Base-by-base conservation (phyloP, 2,888 invertebrate genomes). In the Buathra laborator region DNA sequence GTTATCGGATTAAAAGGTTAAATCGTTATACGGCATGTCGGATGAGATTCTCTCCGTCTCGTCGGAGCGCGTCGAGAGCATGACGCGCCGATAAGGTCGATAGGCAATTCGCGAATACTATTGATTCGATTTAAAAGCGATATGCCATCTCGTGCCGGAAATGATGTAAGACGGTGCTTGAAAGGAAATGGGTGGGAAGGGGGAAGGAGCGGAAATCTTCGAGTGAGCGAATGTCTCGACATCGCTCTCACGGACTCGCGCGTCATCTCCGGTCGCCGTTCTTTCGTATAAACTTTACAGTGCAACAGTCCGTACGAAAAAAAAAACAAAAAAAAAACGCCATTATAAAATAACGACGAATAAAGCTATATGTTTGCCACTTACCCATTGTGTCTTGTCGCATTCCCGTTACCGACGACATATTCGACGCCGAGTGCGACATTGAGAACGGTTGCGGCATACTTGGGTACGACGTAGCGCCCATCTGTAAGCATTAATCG, bases 391-490 rank as follows among this genome's bases (percentile, higher is more conserved):
- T 95, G 93, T 97, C 97, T 94, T 97, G 97, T 89, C 98, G 96
- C 96, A 98, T 98, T 89, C 98, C 98, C 68, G 96, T 95, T 56
- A 98, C 97, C 77, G 98, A 97, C 88, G 97, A 97, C 98, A 98
- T 98, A 94, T 98, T 98, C 91, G 98, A 97, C 84, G 95, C 95
- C 80, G 97, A 96, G 94, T 98, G 98, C 68, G 98, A 96, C 98
- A 99, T 98, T 86, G 98, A 97, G 95, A 99, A 99, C 68, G 98
- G 98, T 94, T 99, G 99, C 29, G 97, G 97, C 98, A 99, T 98
- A 87, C 97, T 96, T 72, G 98, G 98, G 94, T 98, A 98, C 70
- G 98, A 97, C 92, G 98, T 97, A 67, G 98, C 97, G 81, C 97
- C 97, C 99, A 99, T 99, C 96, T 99, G 96, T 62, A 96, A 96